Evolutionary conservation across 2,113 vertebrate species (phyloP).

Genomic region (Eptesicus fuscus): DNA sequence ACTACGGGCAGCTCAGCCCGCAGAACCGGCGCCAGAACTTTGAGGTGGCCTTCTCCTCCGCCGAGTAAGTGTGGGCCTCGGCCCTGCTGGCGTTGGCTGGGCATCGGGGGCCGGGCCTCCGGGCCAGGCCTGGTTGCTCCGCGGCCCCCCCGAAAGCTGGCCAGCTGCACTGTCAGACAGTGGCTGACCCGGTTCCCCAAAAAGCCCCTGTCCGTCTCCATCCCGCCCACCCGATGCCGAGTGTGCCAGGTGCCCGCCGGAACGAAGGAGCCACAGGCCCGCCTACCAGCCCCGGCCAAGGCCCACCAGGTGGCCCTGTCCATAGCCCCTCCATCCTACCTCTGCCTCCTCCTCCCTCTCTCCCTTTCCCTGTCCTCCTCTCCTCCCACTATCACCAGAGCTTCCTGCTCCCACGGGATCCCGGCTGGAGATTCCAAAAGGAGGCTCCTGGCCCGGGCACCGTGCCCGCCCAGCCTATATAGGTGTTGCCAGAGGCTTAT

Average conservation of each 20-base stretch:
- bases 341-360: conserved; percentile 50
- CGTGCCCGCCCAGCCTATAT: conserved; percentile 74
- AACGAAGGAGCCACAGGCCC: conserved; percentile 58
- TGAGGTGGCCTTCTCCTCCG: conserved; percentile 94
- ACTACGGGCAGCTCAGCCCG: conserved; percentile 92
- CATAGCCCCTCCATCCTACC: conserved; percentile 70
- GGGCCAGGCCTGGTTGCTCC: background rate
- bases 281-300: conserved; percentile 68
- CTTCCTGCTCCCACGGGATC: conserved; percentile 82
- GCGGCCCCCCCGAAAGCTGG: background rate
- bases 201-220: conserved; percentile 1
- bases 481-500: conserved; percentile 69
- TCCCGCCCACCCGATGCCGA: conserved; percentile 41
- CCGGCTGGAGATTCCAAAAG: conserved; percentile 77
- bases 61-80: conserved; percentile 90
- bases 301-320: conserved; percentile 82
- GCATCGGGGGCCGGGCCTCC: background rate
- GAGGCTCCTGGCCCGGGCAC: conserved; percentile 75
- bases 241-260: conserved; percentile 65
- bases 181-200: conserved; percentile 41
- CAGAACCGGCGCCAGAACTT: conserved; percentile 97
- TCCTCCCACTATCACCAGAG: conserved; percentile 75
- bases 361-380: conserved; percentile 77
- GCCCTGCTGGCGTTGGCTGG: background rate
- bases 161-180: conserved; percentile 33